phyloP scores from a whole-genome alignment of 2,113 vertebrate species.

The Cariama cristata region DNA sequence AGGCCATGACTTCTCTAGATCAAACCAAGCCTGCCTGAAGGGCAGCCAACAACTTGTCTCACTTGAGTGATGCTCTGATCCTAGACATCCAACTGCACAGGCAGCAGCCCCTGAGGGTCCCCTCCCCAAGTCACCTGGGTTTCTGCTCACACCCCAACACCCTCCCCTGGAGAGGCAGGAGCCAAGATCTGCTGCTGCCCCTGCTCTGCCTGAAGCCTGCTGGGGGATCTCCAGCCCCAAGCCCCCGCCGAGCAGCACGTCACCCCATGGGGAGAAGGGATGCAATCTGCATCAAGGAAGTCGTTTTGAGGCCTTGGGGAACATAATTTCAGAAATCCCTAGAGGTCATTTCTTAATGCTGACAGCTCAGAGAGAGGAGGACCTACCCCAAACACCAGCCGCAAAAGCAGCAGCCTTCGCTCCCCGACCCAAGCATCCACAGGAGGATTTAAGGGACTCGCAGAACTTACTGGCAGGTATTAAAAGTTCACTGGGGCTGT shows the following conservation, averaged over 20 bases:
- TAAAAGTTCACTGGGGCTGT: constrained; percentile 72
- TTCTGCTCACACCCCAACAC: background rate
- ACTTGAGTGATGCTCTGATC: background rate
- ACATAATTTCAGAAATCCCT: background rate
- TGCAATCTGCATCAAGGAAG: background rate
- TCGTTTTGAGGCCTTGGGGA: background rate
- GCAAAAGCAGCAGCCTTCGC: background rate
- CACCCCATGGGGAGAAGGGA: background rate
- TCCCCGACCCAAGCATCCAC: background rate
- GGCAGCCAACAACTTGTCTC: background rate
- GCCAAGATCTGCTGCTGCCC: background rate
- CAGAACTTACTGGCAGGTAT: constrained; percentile 57
- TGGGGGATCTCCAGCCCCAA: background rate
- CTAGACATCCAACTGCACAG: background rate
- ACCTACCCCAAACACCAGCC: background rate
- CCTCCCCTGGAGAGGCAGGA: background rate
- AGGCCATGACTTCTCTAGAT: background rate
- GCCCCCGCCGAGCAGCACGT: background rate
- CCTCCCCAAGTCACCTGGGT: no score
- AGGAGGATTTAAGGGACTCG: constrained; percentile 57
- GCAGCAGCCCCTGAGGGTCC: background rate
- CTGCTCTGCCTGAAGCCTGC: background rate
- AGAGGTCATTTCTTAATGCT: background rate
- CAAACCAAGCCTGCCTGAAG: background rate
- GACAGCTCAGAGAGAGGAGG: background rate